These are phyloP conservation scores for Pachyuromys duprasi DNA, from an alignment of 2,797 vertebrate genomes.

Conservation along the genomic window DNA sequence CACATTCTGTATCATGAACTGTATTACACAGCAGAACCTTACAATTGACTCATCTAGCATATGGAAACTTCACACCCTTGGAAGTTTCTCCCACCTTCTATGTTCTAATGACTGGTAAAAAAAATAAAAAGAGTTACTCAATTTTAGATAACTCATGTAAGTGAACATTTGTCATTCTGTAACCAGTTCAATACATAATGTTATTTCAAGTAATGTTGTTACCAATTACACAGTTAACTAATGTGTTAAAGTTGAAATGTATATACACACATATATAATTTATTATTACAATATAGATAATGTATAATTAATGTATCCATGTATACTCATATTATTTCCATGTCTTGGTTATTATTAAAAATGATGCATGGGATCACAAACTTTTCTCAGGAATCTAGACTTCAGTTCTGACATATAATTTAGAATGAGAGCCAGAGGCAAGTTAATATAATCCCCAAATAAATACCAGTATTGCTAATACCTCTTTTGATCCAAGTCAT, in stretches of 20 bases:
- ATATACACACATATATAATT: background rate
- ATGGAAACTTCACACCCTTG: background rate
- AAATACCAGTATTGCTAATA: background rate
- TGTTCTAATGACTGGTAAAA: background rate
- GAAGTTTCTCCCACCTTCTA: background rate
- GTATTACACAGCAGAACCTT: background rate
- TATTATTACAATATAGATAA: background rate
- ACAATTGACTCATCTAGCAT: background rate
- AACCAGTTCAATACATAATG: background rate
- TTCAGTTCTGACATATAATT: background rate
- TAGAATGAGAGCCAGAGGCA: slow-evolving; percentile 8
- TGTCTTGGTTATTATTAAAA: background rate
- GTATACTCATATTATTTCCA: background rate
- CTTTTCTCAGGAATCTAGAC: background rate
- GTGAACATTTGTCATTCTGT: background rate
- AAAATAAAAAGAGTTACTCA: background rate
- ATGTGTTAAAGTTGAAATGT: background rate
- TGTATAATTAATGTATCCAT: background rate
- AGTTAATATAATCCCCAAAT: background rate
- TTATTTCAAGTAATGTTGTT: background rate
- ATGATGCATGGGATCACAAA: background rate
- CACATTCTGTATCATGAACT: too few relatives aligned
- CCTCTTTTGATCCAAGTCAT: background rate
- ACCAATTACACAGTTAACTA: background rate
- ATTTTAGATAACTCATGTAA: background rate